Percentiles rank a stretch among this genome's conserved stretches.
phyloP scores from a whole-genome alignment of 2,888 invertebrate species.

The Erynnis tages region DNA sequence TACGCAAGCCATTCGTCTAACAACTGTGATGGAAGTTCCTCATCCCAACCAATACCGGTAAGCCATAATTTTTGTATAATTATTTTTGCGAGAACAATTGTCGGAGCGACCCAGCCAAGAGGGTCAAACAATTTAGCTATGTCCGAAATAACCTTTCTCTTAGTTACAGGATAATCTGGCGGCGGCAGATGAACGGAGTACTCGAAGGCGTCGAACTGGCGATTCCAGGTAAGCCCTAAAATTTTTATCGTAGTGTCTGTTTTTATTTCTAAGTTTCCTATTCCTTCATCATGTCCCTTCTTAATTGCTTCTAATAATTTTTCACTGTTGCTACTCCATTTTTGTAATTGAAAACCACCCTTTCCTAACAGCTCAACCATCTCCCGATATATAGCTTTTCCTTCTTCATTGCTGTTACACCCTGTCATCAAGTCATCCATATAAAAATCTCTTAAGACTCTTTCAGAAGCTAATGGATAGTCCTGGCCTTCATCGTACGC shows the following conservation, averaged over 20 bases:
- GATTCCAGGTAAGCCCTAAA: slow-evolving; percentile 41
- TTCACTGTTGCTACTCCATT: slow-evolving; percentile 37
- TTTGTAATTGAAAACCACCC: slow-evolving; percentile 43
- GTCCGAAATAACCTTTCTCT: slow-evolving; percentile 10
- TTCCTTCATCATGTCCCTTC: slow-evolving; percentile 1
- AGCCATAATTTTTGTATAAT: slow-evolving; percentile 41
- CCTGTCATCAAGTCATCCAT: slow-evolving; percentile 39
- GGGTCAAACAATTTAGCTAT: slow-evolving; percentile 4
- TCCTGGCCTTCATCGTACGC: slow-evolving; percentile 34
- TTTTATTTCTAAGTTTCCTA: slow-evolving; percentile 26
- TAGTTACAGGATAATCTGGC: slow-evolving; percentile 1
- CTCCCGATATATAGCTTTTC: slow-evolving; percentile 34
- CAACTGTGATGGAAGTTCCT: slow-evolving; percentile 27
- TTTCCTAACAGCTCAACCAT: slow-evolving; percentile 36
- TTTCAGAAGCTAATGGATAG: slow-evolving; percentile 34
- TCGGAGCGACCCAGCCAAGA: slow-evolving; percentile 41
- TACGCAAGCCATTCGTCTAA: slow-evolving; percentile 34
- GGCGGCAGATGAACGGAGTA: neutral
- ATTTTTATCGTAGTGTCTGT: slow-evolving; percentile 35
- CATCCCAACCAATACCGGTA: slow-evolving; percentile 37
- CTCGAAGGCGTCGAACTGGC: slow-evolving; percentile 26
- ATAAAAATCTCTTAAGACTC: slow-evolving; percentile 32
- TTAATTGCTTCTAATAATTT: slow-evolving; percentile 26
- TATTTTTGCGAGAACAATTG: slow-evolving; percentile 36
- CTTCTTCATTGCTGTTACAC: slow-evolving; percentile 29